Conservation (phyloP, 2,113 vertebrate genomes). For the Tetrao urogallus region DNA sequence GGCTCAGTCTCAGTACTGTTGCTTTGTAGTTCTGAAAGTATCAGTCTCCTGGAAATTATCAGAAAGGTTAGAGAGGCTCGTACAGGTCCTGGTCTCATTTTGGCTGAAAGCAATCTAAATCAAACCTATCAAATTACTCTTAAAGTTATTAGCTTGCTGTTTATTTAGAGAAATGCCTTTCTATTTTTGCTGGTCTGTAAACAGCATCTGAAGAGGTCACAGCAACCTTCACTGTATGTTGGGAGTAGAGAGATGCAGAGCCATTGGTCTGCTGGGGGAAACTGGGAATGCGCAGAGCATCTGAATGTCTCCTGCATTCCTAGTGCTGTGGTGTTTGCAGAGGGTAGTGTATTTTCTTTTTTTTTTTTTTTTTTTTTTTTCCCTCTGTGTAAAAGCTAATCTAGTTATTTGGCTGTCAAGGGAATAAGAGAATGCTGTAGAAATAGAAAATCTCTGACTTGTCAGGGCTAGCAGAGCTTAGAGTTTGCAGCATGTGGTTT, state of each 20-base stretch:
- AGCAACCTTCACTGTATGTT: neutral
- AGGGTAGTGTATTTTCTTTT: neutral
- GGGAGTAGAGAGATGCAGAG: neutral
- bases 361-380: neutral
- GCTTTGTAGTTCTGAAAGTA: neutral
- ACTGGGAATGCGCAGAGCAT: neutral
- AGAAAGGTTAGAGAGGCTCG: neutral
- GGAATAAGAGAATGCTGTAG: neutral
- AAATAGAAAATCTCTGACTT: neutral
- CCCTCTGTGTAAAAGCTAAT: neutral
- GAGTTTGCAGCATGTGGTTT: neutral
- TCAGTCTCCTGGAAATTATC: neutral
- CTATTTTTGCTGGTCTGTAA: neutral
- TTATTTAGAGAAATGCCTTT: neutral
- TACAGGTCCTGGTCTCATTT: neutral
- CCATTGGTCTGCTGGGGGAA: neutral
- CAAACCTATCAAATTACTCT: neutral
- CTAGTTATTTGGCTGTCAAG: neutral
- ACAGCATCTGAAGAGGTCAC: neutral
- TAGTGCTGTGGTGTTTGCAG: neutral
- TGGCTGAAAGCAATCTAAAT: neutral
- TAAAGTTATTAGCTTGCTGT: neutral
- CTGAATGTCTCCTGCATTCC: neutral
- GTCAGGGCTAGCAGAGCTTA: neutral
- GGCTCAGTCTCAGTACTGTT: neutral